Evolutionary conservation across 2,113 vertebrate genomes (phyloP), one percentile per base, ranked within the genome.

Genomic region (Mungos mungo): DNA sequence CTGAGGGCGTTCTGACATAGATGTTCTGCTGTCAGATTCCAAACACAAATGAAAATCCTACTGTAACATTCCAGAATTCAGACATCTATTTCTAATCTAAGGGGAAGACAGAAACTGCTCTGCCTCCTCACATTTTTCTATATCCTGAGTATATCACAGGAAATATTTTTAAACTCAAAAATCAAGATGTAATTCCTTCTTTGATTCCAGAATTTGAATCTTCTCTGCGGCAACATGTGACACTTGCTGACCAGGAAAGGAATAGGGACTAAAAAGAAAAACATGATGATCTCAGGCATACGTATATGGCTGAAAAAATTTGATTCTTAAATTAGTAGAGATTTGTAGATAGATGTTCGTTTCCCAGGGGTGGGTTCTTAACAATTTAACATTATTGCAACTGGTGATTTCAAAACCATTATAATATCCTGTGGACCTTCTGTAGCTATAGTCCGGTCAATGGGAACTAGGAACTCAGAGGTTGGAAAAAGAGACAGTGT

Each of bases 81-180:
- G 35, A 74, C 11, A 63, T 63, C 71, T 83, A 88, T 74, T 88
- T 95, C 35, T 87, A 72, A 92, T 94, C 13, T 1, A 19, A 90
- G 18, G 25, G 31, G 81, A 94, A 90, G 52, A 69, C 9, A 87
- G 23, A 57, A 41, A 71, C 50, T 88, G 63, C 16, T 86, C 33
- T 84, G 33, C 38, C 38, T 81, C 11, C 87, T 88, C n/a, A 71
- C 38, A 52, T 65, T 88, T 68, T 93, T 90, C n/a, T 81, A 18
- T 76, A 66, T 74, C 16, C 27, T 77, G 31, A 85, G 13, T 91
- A 5, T 10, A 92, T 16, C 41, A 50, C 63, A 88, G 54, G 29
- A 96, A 89, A 81, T 16, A 81, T 38, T 77, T 96, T 93, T 86
- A 83, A 91, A 90, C 29, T 9, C 60, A 95, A 79, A 93, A 74